Conservation (phyloP, 2,113 vertebrate genomes). For the Erythrocercus mccallii region DNA sequence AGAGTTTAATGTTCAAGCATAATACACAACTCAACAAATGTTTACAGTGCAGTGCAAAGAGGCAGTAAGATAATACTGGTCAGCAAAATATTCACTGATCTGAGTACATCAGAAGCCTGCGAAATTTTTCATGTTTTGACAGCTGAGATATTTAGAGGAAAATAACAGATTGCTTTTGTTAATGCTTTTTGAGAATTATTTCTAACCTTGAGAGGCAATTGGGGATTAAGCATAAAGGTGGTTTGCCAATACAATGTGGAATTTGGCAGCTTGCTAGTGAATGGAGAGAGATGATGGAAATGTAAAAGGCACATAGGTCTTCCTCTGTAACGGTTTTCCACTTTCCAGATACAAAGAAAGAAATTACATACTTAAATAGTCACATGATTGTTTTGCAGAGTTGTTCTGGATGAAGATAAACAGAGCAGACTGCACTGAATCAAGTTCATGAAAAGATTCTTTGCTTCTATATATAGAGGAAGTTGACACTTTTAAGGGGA, state of each 20-base stretch:
- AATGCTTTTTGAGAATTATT: conserved; percentile 39
- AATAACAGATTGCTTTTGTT: conserved; percentile 38
- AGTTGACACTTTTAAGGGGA: neutral
- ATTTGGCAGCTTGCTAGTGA: conserved; percentile 11
- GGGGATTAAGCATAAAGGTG: conserved; percentile 18
- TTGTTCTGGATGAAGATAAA: neutral
- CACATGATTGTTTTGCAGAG: neutral
- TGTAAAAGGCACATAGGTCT: neutral
- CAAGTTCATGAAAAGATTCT: neutral
- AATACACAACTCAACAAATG: neutral
- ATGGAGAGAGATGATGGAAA: neutral
- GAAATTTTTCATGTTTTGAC: conserved; percentile 37
- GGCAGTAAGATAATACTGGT: neutral
- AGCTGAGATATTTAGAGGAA: conserved; percentile 17
- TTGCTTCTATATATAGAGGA: neutral
- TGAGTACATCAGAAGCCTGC: neutral
- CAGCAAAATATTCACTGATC: conserved; percentile 3
- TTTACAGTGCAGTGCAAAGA: neutral
- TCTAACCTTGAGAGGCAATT: conserved; percentile 8
- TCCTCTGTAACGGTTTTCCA: neutral
- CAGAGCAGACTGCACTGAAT: neutral
- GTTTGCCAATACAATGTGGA: neutral
- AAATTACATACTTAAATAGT: neutral
- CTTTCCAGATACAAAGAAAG: neutral
- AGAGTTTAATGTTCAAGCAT: neutral